Conservation (phyloP, 2,113 vertebrate species). For the Tor tambroides region DNA sequence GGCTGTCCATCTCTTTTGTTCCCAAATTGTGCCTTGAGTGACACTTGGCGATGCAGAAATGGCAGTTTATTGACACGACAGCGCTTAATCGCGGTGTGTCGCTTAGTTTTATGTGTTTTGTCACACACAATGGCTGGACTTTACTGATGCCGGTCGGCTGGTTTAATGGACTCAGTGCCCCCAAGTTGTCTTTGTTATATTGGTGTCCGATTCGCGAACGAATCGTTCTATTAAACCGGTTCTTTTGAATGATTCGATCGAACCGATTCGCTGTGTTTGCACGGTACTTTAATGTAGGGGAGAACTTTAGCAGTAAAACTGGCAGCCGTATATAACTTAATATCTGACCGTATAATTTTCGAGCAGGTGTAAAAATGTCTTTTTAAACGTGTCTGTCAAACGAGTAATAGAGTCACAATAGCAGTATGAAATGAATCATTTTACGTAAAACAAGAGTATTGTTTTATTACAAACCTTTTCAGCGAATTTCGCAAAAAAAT, state of each 20-base stretch:
- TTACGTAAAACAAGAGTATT: not conserved
- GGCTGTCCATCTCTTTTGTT: slow-evolving; percentile 62
- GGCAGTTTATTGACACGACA: slow-evolving; percentile 37
- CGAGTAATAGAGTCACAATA: not conserved
- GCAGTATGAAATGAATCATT: not conserved
- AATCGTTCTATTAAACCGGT: not conserved
- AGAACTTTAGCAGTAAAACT: not conserved
- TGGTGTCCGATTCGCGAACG: slow-evolving; percentile 8
- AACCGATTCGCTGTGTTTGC: slow-evolving; percentile 65
- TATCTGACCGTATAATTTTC: not conserved
- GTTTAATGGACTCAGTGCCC: slow-evolving; percentile 46
- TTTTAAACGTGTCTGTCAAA: not conserved
- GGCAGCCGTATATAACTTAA: not conserved
- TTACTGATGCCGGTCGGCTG: slow-evolving; percentile 14
- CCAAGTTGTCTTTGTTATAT: slow-evolving; percentile 73
- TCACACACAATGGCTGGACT: not conserved
- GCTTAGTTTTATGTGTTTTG: slow-evolving; percentile 28
- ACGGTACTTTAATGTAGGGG: not conserved
- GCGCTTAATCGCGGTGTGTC: slow-evolving; percentile 35
- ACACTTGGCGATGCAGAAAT: slow-evolving; percentile 24
- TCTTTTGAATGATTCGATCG: not conserved
- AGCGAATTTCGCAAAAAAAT: not conserved
- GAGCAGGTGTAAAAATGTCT: not conserved
- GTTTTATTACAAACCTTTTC: not conserved
- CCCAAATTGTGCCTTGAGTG: slow-evolving; percentile 42